Conservation (phyloP, 2,113 vertebrate genomes). For the Hypanus sabinus region DNA sequence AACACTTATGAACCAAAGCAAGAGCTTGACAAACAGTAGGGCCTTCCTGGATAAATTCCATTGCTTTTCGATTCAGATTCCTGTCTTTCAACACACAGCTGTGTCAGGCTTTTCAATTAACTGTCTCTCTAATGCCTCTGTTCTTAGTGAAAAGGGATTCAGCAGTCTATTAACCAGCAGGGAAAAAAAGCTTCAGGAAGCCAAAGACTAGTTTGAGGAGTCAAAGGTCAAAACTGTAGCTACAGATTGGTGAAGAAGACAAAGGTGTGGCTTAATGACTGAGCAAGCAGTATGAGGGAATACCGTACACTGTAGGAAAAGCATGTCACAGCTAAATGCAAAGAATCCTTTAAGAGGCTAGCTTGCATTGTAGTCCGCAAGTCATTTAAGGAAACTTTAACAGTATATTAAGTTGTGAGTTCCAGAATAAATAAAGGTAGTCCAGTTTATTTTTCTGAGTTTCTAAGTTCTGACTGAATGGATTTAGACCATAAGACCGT, state of each 20-base stretch:
- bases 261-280: slow-evolving; percentile 70
- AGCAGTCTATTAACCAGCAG: slow-evolving; percentile 73
- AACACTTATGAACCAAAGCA: slow-evolving; percentile 53
- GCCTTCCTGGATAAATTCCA: slow-evolving; percentile 45
- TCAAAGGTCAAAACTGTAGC: slow-evolving; percentile 71
- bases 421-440: slow-evolving; percentile 43
- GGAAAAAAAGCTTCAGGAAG: slow-evolving; percentile 73
- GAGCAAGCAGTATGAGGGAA: slow-evolving; percentile 51
- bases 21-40: slow-evolving; percentile 56
- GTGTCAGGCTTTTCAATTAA: slow-evolving; percentile 67
- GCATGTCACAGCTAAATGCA: slow-evolving; percentile 53
- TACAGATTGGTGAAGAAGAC: slow-evolving; percentile 60
- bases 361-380: slow-evolving; percentile 43
- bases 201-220: slow-evolving; percentile 71
- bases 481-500: neutral
- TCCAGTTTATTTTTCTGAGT: slow-evolving; percentile 45
- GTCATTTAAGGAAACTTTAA: slow-evolving; percentile 47
- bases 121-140: slow-evolving; percentile 63
- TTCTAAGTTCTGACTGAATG: slow-evolving; percentile 45
- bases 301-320: slow-evolving; percentile 50
- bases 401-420: neutral
- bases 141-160: slow-evolving; percentile 68
- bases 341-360: slow-evolving; percentile 44
- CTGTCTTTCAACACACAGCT: slow-evolving; percentile 59
- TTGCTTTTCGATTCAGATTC: slow-evolving; percentile 52